A percentile compares a stretch with the other conserved stretches of the same genome.
These are phyloP conservation scores for Agrilus mali DNA, from an alignment of 2,888 invertebrate genomes.

Conservation along the genomic window DNA sequence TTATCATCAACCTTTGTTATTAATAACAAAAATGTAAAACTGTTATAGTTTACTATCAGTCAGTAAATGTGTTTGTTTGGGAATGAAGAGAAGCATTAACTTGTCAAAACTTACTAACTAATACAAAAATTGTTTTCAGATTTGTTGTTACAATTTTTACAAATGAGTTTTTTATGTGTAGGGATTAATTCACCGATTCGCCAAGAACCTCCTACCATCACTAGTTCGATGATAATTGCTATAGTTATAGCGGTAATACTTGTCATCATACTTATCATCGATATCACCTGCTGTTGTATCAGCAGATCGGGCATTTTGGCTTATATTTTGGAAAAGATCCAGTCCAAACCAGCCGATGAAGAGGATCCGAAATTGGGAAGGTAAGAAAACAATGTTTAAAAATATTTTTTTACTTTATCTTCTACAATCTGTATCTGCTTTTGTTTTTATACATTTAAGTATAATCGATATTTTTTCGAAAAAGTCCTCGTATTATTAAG, in stretches of 20 bases:
- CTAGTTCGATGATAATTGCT: conserved; percentile 69
- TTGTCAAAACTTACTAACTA: too few relatives aligned
- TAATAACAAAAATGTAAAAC: too few relatives aligned
- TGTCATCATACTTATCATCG: conserved; percentile 69
- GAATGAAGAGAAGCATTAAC: too few relatives aligned
- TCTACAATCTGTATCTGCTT: background rate
- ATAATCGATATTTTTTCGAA: background rate
- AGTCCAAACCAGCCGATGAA: conserved; percentile 58
- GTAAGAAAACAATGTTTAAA: conserved; percentile 36
- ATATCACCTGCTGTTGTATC: conserved; percentile 64
- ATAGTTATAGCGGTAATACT: conserved; percentile 73
- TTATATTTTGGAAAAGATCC: conserved; percentile 48
- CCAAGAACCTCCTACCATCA: conserved; percentile 40
- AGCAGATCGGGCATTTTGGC: conserved; percentile 56
- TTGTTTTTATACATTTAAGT: background rate
- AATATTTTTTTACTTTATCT: background rate
- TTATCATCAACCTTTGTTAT: too few relatives aligned
- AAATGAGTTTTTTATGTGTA: conserved; percentile 11
- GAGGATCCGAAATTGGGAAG: conserved; percentile 77
- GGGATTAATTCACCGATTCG: conserved; percentile 21
- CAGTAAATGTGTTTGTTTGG: too few relatives aligned
- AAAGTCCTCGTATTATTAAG: too few relatives aligned
- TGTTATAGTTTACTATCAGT: too few relatives aligned
- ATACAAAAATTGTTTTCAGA: too few relatives aligned
- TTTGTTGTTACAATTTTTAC: too few relatives aligned